Evolutionary conservation across 1,140 invertebrate species (phyloP), one percentile per base, ranked within the genome.

Genomic region (Panulirus ornatus): DNA sequence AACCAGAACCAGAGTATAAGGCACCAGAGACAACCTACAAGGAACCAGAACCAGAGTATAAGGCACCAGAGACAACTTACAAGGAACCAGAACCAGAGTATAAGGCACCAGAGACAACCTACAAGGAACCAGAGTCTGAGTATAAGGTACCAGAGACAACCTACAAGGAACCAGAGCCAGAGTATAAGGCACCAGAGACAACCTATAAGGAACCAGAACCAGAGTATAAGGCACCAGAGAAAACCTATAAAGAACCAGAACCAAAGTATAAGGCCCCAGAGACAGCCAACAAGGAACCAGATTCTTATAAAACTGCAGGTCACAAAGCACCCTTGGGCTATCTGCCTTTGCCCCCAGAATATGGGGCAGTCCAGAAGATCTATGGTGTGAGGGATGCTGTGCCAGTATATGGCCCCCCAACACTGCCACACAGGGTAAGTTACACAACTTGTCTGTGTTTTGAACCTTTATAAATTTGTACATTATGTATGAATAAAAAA

Each of bases 121-220:
- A 89, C 63, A 70, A 83, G 51, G 78, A 54, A 0, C 88, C 88
- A 0, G 40, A 70, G 16, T 30, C 78, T 3, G 88, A n/a, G 0
- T 89, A 89, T 44, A 82, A 89, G 58, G 88, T 78, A 0, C 87
- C 87, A 0, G 51, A 63, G 34, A 40, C 87, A 51, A 73, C 14
- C 1, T 88, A 88, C 76, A 79, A 88, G 19, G 84, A n/a, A 1
- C 84, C 84, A 2, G 47, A 85, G 1, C n/a, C 84, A 27, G 30
- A 1, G 27, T 85, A 85, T 76, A 85, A 70, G 11, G 84, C 84
- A n/a, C 84, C 84, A 8, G 19, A n/a, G n/a, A 42, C 87, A 19
- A 11, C n/a, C 0, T 89, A 89, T 36, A 81, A 89, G 34, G 87
- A 75, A 27, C 88, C 88, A 8, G 78, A 89, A 1, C 71, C 79